Evolutionary conservation across 2,113 vertebrate genomes (phyloP).

Genomic region (Circaetus cinerascens): DNA sequence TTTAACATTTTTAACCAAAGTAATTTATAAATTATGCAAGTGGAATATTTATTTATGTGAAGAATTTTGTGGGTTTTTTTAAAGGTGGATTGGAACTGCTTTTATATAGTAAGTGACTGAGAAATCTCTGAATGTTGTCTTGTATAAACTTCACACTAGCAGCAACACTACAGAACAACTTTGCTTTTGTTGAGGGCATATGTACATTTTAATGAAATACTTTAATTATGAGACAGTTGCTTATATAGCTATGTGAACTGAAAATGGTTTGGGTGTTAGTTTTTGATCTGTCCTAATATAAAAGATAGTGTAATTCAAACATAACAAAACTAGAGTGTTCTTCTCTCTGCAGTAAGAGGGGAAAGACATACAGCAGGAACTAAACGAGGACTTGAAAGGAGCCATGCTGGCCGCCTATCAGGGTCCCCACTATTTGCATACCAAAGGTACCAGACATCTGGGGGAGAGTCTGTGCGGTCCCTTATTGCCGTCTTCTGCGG

Average conservation of each 20-base stretch:
- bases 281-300: slow-evolving; percentile 17
- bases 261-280: not conserved
- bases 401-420: not conserved
- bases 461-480: slow-evolving; percentile 6
- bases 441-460: slow-evolving; percentile 62
- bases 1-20: slow-evolving; percentile 53
- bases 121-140: not conserved
- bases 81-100: slow-evolving; percentile 1
- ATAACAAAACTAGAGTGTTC: slow-evolving; percentile 41
- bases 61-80: slow-evolving; percentile 14
- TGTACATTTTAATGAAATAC: not conserved
- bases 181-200: not conserved
- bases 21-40: slow-evolving; percentile 60
- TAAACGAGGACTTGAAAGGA: slow-evolving; percentile 47
- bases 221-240: not conserved
- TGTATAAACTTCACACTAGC: not conserved
- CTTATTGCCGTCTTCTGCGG: not conserved
- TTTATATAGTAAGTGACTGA: slow-evolving; percentile 1
- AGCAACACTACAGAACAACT: not conserved
- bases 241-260: not conserved
- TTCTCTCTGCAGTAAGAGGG: slow-evolving; percentile 18
- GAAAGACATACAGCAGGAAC: slow-evolving; percentile 51
- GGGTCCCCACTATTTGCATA: slow-evolving; percentile 48
- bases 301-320: slow-evolving; percentile 43
- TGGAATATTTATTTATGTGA: slow-evolving; percentile 53